phyloP scores from a whole-genome alignment of 1,140 invertebrate species.

The Mactra quadrangularis region DNA sequence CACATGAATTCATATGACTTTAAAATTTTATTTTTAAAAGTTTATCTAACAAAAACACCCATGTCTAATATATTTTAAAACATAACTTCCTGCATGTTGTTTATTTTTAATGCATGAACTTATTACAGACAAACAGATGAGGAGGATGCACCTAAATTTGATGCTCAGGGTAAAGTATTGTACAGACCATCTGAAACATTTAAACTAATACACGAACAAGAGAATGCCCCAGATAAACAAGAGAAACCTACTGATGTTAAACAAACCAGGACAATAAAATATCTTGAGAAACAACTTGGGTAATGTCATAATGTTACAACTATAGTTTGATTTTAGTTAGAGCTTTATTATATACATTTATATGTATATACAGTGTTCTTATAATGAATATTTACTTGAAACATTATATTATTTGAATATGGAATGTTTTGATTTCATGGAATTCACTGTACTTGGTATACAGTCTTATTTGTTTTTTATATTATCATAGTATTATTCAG shows the following conservation, averaged over 20 bases:
- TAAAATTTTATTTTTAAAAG: too few relatives aligned
- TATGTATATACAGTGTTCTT: too few relatives aligned
- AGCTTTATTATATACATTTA: too few relatives aligned
- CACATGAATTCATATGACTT: too few relatives aligned
- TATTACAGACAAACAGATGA: constrained; percentile 46
- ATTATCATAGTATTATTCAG: too few relatives aligned
- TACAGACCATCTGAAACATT: constrained; percentile 81
- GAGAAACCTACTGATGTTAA: constrained; percentile 68
- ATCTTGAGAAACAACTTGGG: constrained; percentile 77
- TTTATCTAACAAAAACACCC: constrained; percentile 23
- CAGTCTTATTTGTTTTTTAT: too few relatives aligned
- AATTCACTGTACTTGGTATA: too few relatives aligned
- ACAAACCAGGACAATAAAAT: constrained; percentile 79
- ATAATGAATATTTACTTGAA: too few relatives aligned
- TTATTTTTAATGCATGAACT: constrained; percentile 41
- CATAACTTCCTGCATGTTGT: constrained; percentile 29
- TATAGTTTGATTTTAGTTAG: too few relatives aligned
- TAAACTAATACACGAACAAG: constrained; percentile 77
- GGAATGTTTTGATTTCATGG: too few relatives aligned
- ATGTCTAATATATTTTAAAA: constrained; percentile 15
- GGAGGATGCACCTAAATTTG: constrained; percentile 31
- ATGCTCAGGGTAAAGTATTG: constrained; percentile 65
- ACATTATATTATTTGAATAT: too few relatives aligned
- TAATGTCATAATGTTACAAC: constrained; percentile 7
- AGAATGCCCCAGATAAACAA: constrained; percentile 63